These are phyloP conservation scores for Lophotriccus pileatus DNA, from an alignment of 2,797 vertebrate species.

Conservation along the genomic window DNA sequence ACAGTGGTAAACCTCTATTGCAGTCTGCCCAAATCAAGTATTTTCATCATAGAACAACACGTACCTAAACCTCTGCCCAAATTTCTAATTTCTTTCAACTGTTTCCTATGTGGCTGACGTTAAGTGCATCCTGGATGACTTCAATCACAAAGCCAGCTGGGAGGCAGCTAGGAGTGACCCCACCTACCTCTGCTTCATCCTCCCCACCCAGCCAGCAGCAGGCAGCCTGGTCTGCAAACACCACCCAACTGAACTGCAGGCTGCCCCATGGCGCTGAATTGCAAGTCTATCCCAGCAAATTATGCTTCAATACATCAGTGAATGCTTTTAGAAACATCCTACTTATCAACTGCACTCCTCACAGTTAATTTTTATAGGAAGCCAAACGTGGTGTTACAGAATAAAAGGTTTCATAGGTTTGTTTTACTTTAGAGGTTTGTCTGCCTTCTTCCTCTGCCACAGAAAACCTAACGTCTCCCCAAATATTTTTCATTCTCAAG, in stretches of 20 bases:
- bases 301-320: background rate
- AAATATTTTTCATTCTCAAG: background rate
- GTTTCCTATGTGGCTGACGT: background rate
- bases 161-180: background rate
- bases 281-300: background rate
- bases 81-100: background rate
- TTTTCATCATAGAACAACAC: background rate
- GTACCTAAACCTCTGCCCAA: background rate
- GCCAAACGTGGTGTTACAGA: background rate
- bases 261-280: rapidly evolving
- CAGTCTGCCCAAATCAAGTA: slow-evolving; percentile 13
- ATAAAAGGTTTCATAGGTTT: background rate
- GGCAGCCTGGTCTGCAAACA: background rate
- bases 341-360: background rate
- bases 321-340: background rate
- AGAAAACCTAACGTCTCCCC: background rate
- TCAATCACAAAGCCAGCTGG: background rate
- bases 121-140: background rate
- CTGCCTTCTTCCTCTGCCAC: background rate
- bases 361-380: background rate
- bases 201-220: background rate
- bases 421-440: background rate
- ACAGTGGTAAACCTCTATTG: background rate
- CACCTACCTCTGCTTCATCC: background rate
- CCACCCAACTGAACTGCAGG: background rate